Evolutionary conservation across 1,140 invertebrate species (phyloP).

Genomic region (Pemphigus obesinymphae): DNA sequence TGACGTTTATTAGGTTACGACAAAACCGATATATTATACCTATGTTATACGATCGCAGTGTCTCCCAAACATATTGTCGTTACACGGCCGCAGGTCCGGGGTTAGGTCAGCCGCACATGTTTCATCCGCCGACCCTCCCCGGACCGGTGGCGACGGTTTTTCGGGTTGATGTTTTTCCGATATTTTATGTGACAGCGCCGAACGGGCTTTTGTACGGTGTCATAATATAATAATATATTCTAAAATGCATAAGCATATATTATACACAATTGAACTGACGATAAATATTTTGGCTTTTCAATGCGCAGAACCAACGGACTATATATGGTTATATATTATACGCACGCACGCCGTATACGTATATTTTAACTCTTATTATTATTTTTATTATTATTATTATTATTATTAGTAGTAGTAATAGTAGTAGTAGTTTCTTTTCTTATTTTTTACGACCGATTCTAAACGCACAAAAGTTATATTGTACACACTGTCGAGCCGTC

Average conservation of each 20-base stretch:
- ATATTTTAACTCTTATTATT: too few species aligned
- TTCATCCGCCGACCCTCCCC: not conserved
- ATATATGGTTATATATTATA: not conserved
- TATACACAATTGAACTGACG: constrained; percentile 1
- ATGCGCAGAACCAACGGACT: not conserved
- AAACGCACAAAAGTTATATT: too few species aligned
- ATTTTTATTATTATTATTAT: too few species aligned
- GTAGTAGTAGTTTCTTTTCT: too few species aligned
- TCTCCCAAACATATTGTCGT: constrained; percentile 21
- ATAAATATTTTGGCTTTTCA: constrained; percentile 40
- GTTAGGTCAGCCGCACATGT: not conserved
- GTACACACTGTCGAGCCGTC: too few species aligned
- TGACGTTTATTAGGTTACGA: constrained; percentile 30
- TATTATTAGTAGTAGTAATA: too few species aligned
- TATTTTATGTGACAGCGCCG: not conserved
- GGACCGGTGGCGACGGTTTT: not conserved
- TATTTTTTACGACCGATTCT: too few species aligned
- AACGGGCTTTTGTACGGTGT: not conserved
- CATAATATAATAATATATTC: too few species aligned
- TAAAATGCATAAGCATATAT: not conserved
- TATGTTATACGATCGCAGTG: too few species aligned
- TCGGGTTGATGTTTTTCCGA: not conserved
- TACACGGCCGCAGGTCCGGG: not conserved
- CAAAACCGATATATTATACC: not conserved
- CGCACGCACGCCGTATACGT: not conserved